A percentile compares a stretch with the other conserved stretches of the same genome.
phyloP scores from a whole-genome alignment of 1,140 invertebrate genomes.

The Stegodyphus mimosarum region DNA sequence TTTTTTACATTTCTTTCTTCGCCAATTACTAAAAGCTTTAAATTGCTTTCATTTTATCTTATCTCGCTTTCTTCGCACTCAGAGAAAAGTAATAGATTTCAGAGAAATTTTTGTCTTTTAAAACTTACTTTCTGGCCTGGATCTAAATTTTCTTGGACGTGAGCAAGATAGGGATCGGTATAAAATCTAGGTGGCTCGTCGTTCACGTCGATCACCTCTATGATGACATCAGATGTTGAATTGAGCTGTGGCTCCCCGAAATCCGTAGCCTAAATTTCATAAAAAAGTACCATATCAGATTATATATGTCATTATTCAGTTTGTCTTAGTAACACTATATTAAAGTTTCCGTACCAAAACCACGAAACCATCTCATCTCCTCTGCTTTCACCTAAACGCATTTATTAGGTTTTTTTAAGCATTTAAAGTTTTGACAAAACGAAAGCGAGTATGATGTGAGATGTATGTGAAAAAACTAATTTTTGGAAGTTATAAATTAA shows the following conservation, averaged over 20 bases:
- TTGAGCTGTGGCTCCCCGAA: conserved; percentile 75
- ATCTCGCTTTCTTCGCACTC: neutral
- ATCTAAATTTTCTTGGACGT: conserved; percentile 68
- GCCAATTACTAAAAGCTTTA: neutral
- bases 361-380: too few relatives aligned
- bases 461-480: too few relatives aligned
- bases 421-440: too few relatives aligned
- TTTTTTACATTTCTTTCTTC: too few relatives aligned
- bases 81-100: neutral
- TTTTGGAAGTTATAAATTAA: too few relatives aligned
- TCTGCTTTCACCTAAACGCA: too few relatives aligned
- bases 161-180: conserved; percentile 67
- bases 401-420: too few relatives aligned
- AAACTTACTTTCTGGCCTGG: conserved; percentile 65
- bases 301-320: too few relatives aligned
- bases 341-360: too few relatives aligned
- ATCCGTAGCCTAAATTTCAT: conserved; percentile 70
- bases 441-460: too few relatives aligned
- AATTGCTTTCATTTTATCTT: neutral
- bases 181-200: conserved; percentile 70
- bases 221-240: conserved; percentile 79
- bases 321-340: too few relatives aligned
- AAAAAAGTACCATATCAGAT: too few relatives aligned
- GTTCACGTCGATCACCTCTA: conserved; percentile 83
- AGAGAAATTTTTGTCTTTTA: neutral